Conservation (phyloP, 2,113 vertebrate genomes). For the Gallinago paraguaiae region DNA sequence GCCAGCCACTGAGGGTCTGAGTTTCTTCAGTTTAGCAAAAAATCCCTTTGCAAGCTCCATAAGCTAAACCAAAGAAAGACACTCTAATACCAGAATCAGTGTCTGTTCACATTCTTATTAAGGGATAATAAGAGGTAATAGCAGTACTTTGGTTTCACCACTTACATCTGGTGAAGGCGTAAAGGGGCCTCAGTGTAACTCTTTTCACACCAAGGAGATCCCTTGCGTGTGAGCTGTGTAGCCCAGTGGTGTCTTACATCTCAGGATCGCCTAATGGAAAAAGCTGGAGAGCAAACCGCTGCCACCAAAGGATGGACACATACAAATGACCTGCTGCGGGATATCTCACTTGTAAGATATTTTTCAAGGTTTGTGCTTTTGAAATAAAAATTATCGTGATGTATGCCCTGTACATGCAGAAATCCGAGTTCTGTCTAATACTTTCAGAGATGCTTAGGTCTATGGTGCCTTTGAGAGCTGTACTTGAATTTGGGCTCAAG, state of each 20-base stretch:
- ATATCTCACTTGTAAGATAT: not conserved
- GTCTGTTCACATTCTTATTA: not conserved
- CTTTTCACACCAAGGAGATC: not conserved
- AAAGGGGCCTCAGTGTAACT: not conserved
- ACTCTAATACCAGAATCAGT: not conserved
- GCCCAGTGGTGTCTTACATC: not conserved
- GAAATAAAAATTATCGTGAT: not conserved
- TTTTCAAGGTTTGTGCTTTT: not conserved
- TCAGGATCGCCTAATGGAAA: not conserved
- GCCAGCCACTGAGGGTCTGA: not conserved
- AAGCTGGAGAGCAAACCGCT: not conserved
- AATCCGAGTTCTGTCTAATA: not conserved
- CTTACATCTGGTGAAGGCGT: accelerated
- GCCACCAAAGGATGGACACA: not conserved
- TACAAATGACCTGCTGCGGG: not conserved
- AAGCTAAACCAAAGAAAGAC: not conserved
- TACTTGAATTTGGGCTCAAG: not conserved
- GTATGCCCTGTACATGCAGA: not conserved
- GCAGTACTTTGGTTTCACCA: not conserved
- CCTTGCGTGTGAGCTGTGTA: not conserved
- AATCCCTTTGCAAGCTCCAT: not conserved
- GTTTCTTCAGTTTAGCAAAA: not conserved
- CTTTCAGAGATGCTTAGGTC: not conserved
- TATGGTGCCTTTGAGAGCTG: not conserved
- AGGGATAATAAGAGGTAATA: not conserved